phyloP scores from a whole-genome alignment of 2,888 invertebrate species.

The Chrysodeixis includens region DNA sequence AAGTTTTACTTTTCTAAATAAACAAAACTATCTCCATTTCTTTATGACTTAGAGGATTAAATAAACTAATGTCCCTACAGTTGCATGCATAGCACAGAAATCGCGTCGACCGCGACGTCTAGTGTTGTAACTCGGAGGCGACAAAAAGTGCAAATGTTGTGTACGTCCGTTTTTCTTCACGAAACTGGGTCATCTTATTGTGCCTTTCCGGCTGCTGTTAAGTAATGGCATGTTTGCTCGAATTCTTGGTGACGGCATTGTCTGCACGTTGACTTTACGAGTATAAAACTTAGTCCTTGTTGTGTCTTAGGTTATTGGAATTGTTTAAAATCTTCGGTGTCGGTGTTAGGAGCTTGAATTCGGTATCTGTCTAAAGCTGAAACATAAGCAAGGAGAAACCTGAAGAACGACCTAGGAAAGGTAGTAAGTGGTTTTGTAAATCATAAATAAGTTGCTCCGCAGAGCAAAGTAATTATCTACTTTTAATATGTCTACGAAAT shows the following conservation, averaged over 20 bases:
- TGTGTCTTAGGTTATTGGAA: no score
- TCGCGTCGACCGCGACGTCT: conserved; percentile 18
- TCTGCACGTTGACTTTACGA: conserved; percentile 14
- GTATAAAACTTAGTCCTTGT: neutral
- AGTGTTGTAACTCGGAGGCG: conserved; percentile 45
- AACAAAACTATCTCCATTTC: conserved; percentile 16
- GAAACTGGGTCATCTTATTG: conserved; percentile 68
- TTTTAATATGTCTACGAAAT: no score
- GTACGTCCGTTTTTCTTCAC: conserved; percentile 58
- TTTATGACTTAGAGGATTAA: conserved; percentile 8
- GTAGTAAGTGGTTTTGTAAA: no score
- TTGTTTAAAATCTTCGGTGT: no score
- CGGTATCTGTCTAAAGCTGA: no score
- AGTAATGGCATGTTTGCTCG: conserved; percentile 55
- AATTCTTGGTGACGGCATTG: conserved; percentile 43
- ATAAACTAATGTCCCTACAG: conserved; percentile 22
- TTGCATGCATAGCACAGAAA: conserved; percentile 27
- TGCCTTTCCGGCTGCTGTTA: conserved; percentile 60
- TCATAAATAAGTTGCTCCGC: no score
- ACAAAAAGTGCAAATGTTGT: conserved; percentile 68
- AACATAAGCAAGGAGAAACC: no score
- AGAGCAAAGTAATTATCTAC: no score
- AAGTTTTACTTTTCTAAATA: no score
- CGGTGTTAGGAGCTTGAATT: no score
- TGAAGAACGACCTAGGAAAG: no score